A percentile compares a stretch with the other conserved stretches of the same genome.
Conservation (phyloP, 2,113 vertebrate genomes). For the Amblyornis subalaris region DNA sequence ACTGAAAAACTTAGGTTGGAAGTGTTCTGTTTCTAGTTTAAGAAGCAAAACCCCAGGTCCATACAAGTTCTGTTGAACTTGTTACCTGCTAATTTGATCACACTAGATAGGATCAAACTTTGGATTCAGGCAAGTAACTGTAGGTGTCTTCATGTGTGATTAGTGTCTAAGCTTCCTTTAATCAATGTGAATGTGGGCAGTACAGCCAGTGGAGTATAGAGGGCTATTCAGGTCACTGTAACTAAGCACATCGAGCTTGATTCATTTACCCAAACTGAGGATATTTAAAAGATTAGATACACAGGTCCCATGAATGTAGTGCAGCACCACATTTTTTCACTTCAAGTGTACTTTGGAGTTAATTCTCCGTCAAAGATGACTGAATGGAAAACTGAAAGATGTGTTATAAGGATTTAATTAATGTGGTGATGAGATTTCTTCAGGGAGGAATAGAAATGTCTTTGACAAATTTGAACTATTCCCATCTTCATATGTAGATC, state of each 20-base stretch:
- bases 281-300: not conserved
- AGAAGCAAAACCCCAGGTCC: not conserved
- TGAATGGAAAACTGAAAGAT: not conserved
- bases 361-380: not conserved
- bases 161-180: slow-evolving; percentile 25
- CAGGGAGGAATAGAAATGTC: not conserved
- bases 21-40: not conserved
- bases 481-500: not conserved
- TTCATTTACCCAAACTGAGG: not conserved
- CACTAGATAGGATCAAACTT: not conserved
- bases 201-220: not conserved
- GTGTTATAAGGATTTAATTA: not conserved
- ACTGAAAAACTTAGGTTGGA: not conserved
- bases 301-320: not conserved
- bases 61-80: not conserved
- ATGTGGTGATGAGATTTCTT: not conserved
- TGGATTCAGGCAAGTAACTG: not conserved
- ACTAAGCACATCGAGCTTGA: not conserved
- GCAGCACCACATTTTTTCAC: not conserved
- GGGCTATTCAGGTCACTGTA: not conserved
- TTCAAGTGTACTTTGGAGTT: not conserved
- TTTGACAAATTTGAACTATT: not conserved
- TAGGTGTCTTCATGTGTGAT: not conserved
- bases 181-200: not conserved
- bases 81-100: not conserved